Evolutionary conservation across 2,113 vertebrate genomes (phyloP), one percentile per base, ranked within the genome.

Genomic region (Furnarius figulus): DNA sequence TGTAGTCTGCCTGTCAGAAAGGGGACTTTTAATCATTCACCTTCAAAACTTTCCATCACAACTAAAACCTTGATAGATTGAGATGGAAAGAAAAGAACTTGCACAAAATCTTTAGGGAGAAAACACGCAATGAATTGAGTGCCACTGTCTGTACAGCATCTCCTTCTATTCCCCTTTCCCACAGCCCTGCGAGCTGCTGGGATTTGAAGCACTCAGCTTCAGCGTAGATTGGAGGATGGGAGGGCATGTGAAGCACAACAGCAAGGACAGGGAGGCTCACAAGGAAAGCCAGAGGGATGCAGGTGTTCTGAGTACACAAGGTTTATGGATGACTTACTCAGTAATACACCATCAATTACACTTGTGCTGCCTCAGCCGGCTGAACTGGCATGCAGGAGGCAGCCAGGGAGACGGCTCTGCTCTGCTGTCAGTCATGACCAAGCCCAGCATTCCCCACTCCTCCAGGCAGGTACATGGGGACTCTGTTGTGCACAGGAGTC

Each of bases 301-400:
- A 92, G 75, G 91, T 84, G 52, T 83, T 84, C 47, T 30, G 68
- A 89, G 75, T 9, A 72, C 68, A 67, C 25, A 28, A 35, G 67
- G 27, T 72, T 94, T 72, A 55, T 82, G 85, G 91, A 84, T 86
- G 71, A 56, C 67, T 91, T 70, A 30, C 10, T 58, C n/a, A 70
- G 85, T 35, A 61, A 61, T 8, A 44, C 40, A 33, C 55, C 84
- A 86, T 88, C 85, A 47, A 55, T 89, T 42, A 87, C 53, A 40
- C 47, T 35, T 56, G 47, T 65, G 42, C 66, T 87, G 56, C 20
- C 67, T 68, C 74, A 58, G 74, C 53, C 27, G 67, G 28, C 53
- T 42, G 18, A 87, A 58, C 66, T 90, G 46, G 58, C 5, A 6
- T 16, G 7, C 42, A 67, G 61, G 63, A 82, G 71, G 50, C 62